Base-by-base conservation (phyloP, 2,797 vertebrate genomes). In the Echiichthys vipera region DNA sequence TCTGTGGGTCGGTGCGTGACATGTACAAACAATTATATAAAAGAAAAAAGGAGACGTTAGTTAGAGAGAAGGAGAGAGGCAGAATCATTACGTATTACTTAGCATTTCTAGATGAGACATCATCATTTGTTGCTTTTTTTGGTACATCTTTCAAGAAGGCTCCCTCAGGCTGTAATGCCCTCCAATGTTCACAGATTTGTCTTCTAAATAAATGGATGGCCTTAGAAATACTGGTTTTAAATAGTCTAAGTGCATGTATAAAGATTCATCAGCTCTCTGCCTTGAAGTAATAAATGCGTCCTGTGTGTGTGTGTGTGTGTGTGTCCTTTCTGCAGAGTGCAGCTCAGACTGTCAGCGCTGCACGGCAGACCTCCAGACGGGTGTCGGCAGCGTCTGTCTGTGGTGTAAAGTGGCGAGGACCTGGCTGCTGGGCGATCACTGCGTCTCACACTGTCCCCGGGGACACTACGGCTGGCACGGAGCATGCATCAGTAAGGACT, bases 341-440 rank as follows among this genome's bases (percentile, higher is more conserved):
- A 96, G 96, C 57, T 84, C 92, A 0, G 90, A 94, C 71, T 99
- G 98, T 84, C 96, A 82, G 46, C 94, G 77, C 40, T 99, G 98
- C 15, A 86, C 93, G 0, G 95, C 96, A 0, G 87, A 97, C 90
- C 95, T 96, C 68, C 80, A 71, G 42, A 87, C 87, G 6, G 67
- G 81, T 0, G 82, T 89, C 4, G 92, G 96, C 66, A 97, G 96
- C 3, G 7, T 96, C 5, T 99, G 98, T 51, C 91, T 99, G 42
- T 87, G 80, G 92, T 99, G 98, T 74, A 94, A 92, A 72, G 88
- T 74, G 0, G 8, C 78, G 13, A 90, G 81, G 15, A 88, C 91
- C 71, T 81, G 95, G 85, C 92, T 98, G 30, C 93, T 97, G 24
- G 94, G 92, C 11, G 96, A 98, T 57, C 95, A 6, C 91, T 99